Conservation (phyloP, 2,113 vertebrate species). For the Vanacampus margaritifer region DNA sequence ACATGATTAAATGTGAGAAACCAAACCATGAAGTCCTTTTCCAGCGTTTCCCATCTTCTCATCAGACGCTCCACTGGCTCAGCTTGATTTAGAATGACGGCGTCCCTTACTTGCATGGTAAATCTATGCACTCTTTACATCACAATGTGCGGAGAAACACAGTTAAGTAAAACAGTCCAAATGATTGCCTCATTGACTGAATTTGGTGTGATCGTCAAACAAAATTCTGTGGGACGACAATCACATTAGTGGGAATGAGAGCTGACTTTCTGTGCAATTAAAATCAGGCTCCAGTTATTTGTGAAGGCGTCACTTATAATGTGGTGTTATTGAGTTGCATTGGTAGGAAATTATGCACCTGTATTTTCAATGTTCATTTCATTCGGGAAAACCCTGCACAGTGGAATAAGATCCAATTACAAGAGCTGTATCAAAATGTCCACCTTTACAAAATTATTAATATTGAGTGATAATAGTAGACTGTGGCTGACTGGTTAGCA, state of each 20-base stretch:
- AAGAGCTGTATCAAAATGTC: not conserved
- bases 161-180: constrained; percentile 22
- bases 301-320: constrained; percentile 52
- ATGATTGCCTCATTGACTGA: constrained; percentile 58
- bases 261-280: constrained; percentile 64
- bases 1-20: constrained; percentile 38
- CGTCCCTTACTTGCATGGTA: constrained; percentile 40
- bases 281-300: constrained; percentile 60
- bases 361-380: not conserved
- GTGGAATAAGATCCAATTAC: not conserved
- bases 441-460: constrained; percentile 11
- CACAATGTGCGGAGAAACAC: constrained; percentile 45
- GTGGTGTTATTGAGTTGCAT: constrained; percentile 58
- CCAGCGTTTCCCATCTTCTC: constrained; percentile 35
- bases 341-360: constrained; percentile 50
- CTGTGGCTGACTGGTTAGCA: no score
- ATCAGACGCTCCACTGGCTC: constrained; percentile 37
- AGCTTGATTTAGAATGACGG: constrained; percentile 53
- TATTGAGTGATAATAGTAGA: not conserved
- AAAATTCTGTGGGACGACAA: constrained; percentile 65
- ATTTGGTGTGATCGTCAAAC: constrained; percentile 62
- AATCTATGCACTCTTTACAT: constrained; percentile 41
- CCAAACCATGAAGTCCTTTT: constrained; percentile 51
- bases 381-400: not conserved
- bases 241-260: constrained; percentile 69